Conservation (phyloP, 92 coral and sea anemone genomes). For the Epizoanthus rinbou region DNA sequence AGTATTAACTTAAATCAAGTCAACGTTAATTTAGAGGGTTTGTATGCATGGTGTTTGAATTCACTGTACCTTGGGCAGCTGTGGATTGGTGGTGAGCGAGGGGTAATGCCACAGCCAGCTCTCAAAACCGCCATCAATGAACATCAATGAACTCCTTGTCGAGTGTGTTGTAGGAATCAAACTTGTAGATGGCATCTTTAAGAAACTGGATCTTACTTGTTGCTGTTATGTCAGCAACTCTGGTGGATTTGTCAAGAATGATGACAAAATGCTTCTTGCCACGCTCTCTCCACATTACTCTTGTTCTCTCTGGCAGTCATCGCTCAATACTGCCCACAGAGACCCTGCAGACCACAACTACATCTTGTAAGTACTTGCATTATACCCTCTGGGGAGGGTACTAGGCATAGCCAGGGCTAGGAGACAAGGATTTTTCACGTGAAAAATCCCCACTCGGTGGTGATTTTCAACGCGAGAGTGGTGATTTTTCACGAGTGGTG, state of each 20-base stretch:
- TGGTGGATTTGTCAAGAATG: slow-evolving; percentile 82
- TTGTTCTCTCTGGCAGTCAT: slow-evolving; percentile 77
- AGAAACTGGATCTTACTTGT: slow-evolving; percentile 69
- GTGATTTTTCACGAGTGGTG: too few relatives aligned
- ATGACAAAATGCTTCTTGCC: slow-evolving; percentile 68
- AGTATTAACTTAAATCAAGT: background rate
- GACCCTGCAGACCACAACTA: slow-evolving; percentile 53
- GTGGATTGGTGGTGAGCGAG: slow-evolving; percentile 83
- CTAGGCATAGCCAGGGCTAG: too few relatives aligned
- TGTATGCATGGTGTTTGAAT: background rate
- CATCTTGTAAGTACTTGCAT: too few relatives aligned
- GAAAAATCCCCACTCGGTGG: too few relatives aligned
- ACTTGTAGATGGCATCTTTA: slow-evolving; percentile 87
- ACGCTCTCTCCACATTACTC: slow-evolving; percentile 84
- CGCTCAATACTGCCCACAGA: slow-evolving; percentile 92
- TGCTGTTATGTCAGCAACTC: slow-evolving; percentile 69
- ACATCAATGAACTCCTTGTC: slow-evolving; percentile 75
- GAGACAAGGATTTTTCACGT: too few relatives aligned
- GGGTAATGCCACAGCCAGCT: slow-evolving; percentile 99
- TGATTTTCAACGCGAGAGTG: too few relatives aligned
- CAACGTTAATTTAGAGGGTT: background rate
- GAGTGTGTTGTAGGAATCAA: slow-evolving; percentile 77
- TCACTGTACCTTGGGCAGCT: slow-evolving; percentile 72
- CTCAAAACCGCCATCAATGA: slow-evolving; percentile 97
- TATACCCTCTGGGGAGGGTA: too few relatives aligned